Percentiles rank a stretch among this genome's conserved stretches.
Conservation (phyloP, 2,797 vertebrate genomes). For the Synaphobranchus kaupii region DNA sequence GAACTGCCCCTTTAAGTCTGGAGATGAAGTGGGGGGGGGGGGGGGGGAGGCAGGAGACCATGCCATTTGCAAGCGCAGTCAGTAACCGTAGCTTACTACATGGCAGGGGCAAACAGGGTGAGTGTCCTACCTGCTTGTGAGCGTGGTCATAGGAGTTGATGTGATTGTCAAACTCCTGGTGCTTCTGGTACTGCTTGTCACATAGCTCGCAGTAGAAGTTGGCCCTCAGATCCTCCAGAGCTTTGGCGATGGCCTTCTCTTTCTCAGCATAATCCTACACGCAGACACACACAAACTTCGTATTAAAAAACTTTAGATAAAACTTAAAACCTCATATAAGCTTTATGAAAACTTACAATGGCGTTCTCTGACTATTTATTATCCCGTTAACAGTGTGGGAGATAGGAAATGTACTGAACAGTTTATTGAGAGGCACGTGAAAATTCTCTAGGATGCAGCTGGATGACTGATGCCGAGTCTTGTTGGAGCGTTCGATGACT, state of each 20-base stretch:
- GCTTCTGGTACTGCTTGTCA: slow-evolving; percentile 98
- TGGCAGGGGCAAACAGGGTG: background rate
- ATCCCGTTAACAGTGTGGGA: background rate
- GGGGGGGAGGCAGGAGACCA: slow-evolving; percentile 1
- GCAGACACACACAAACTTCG: slow-evolving; percentile 9
- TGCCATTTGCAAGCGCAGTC: background rate
- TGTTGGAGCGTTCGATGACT: background rate
- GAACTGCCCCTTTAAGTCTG: background rate
- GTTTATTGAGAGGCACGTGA: background rate
- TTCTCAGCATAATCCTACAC: slow-evolving; percentile 92
- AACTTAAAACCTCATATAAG: background rate
- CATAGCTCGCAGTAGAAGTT: slow-evolving; percentile 99
- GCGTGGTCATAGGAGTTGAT: slow-evolving; percentile 99
- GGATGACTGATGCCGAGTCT: background rate
- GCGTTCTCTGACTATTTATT: too few species aligned
- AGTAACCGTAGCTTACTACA: slow-evolving; percentile 6
- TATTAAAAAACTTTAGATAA: background rate
- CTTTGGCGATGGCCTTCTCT: slow-evolving; percentile 97
- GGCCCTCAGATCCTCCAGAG: slow-evolving; percentile 94
- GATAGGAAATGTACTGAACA: background rate
- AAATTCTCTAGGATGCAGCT: background rate
- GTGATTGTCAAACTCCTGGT: slow-evolving; percentile 99
- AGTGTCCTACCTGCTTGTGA: slow-evolving; percentile 90
- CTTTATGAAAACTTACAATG: background rate
- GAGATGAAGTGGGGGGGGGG: background rate